phyloP scores from a whole-genome alignment of 1,140 invertebrate genomes.

The Dendrolimus punctatus region DNA sequence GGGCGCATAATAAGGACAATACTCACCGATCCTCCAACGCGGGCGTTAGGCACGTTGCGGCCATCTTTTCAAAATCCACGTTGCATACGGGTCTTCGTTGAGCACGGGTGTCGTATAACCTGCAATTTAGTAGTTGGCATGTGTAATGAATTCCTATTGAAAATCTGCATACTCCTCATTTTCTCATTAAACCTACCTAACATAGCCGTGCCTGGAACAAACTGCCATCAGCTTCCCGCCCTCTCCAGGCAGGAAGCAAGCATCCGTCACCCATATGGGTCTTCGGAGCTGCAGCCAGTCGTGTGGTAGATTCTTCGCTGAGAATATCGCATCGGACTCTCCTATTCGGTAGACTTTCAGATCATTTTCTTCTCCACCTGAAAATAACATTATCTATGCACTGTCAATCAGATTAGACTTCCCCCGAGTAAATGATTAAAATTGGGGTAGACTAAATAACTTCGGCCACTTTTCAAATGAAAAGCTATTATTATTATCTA shows the following conservation, averaged over 20 bases:
- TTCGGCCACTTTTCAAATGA: too few relatives aligned
- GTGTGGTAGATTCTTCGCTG: constrained; percentile 76
- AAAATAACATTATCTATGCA: constrained; percentile 3
- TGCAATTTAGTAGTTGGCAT: constrained; percentile 12
- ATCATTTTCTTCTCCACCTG: constrained; percentile 74
- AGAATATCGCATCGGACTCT: constrained; percentile 50
- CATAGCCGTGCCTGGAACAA: constrained; percentile 81
- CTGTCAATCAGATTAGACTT: too few relatives aligned
- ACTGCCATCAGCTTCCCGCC: constrained; percentile 73
- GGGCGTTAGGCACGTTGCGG: constrained; percentile 41
- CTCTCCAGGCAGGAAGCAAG: constrained; percentile 75
- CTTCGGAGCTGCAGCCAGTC: constrained; percentile 83
- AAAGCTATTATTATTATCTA: too few relatives aligned
- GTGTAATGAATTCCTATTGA: too few relatives aligned
- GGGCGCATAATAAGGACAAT: constrained; percentile 1
- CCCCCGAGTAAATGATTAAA: too few relatives aligned
- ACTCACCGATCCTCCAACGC: constrained; percentile 41
- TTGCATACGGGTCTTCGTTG: constrained; percentile 39
- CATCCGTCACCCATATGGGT: constrained; percentile 85
- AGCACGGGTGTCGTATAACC: constrained; percentile 42
- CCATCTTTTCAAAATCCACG: constrained; percentile 38
- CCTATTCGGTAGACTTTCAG: constrained; percentile 70
- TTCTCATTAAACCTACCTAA: constrained; percentile 51
- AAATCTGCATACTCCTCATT: too few relatives aligned
- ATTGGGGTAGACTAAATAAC: too few relatives aligned